phyloP scores from a whole-genome alignment of 1,140 invertebrate species.

The Drosophila gunungcola region DNA sequence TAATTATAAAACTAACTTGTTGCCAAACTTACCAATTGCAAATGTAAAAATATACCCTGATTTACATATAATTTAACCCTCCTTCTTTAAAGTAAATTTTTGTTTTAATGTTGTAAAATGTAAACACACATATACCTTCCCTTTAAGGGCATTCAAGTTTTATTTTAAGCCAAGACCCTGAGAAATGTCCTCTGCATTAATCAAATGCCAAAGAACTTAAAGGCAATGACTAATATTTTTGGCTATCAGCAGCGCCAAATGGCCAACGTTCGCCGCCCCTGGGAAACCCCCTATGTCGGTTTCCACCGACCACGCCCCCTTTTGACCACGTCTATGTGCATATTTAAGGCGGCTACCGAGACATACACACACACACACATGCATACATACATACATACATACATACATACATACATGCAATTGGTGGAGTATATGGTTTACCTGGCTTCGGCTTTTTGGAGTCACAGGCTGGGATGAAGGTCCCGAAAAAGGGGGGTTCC shows the following conservation, averaged over 20 bases:
- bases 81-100: too few species aligned
- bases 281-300: neutral
- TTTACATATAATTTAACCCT: too few species aligned
- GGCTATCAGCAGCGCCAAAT: constrained; percentile 68
- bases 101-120: too few species aligned
- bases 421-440: constrained; percentile 46
- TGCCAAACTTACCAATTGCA: too few species aligned
- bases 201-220: constrained; percentile 61
- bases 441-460: constrained; percentile 42
- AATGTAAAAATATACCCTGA: too few species aligned
- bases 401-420: constrained; percentile 31
- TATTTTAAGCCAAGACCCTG: neutral
- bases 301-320: neutral
- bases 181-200: constrained; percentile 26
- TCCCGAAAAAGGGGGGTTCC: neutral
- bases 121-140: too few species aligned
- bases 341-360: constrained; percentile 21
- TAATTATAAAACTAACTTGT: too few species aligned
- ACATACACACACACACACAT: constrained; percentile 11
- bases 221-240: constrained; percentile 76
- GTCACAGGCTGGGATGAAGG: neutral
- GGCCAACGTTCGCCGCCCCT: constrained; percentile 43
- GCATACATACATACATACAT: constrained; percentile 20
- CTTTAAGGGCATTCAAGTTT: too few species aligned
- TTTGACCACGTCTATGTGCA: constrained; percentile 21